Evolutionary conservation across 2,888 invertebrate species (phyloP).

Genomic region (Mesorhabditis belari): DNA sequence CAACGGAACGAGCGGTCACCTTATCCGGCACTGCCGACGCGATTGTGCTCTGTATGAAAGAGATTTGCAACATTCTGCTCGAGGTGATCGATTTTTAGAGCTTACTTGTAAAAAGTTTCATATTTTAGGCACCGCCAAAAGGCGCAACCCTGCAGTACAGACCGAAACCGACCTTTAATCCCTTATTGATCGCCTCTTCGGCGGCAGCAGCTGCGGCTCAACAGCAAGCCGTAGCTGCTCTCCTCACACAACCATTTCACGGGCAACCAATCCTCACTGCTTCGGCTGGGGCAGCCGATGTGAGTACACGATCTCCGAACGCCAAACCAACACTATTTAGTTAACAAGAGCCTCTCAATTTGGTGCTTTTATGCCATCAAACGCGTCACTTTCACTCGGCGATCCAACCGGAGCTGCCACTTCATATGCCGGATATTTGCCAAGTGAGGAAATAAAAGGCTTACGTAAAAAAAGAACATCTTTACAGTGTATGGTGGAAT

Average conservation of each 20-base stretch:
- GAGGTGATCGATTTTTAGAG: too few relatives aligned
- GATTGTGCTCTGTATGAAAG: slow-evolving; percentile 96
- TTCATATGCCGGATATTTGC: not conserved
- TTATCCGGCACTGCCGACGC: slow-evolving; percentile 95
- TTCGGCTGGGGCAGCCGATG: not conserved
- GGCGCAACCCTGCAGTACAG: slow-evolving; percentile 99
- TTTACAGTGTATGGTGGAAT: not conserved
- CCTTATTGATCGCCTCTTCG: slow-evolving; percentile 44
- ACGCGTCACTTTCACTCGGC: not conserved
- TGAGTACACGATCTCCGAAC: not conserved
- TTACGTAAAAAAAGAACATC: not conserved
- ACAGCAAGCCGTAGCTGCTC: slow-evolving; percentile 17
- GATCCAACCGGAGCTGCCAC: not conserved
- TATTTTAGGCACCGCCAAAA: slow-evolving; percentile 89
- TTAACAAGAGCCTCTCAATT: not conserved
- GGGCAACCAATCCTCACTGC: not conserved
- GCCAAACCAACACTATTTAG: not conserved
- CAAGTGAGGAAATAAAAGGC: not conserved
- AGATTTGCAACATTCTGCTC: slow-evolving; percentile 97
- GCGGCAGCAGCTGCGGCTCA: slow-evolving; percentile 49
- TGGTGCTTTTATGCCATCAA: not conserved
- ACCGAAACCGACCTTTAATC: slow-evolving; percentile 62
- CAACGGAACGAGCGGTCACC: slow-evolving; percentile 95
- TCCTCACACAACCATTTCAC: not conserved
- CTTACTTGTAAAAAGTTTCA: not conserved